Evolutionary conservation across 2,797 vertebrate genomes (phyloP).

Genomic region (Enteromius treurensis): DNA sequence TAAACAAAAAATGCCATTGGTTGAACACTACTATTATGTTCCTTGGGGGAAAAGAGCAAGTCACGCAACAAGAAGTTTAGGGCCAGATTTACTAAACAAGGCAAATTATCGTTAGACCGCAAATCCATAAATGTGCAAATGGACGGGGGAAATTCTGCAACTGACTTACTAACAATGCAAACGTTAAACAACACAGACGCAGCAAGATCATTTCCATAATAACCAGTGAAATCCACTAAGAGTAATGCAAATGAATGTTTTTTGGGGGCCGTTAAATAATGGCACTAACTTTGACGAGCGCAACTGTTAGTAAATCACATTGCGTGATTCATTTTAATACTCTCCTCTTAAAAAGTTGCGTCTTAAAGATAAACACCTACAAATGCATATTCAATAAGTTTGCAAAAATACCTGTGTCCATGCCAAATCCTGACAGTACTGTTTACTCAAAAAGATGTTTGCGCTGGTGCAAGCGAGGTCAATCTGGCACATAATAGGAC

Average conservation of each 20-base stretch:
- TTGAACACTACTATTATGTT: not conserved
- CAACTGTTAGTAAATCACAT: too few species aligned
- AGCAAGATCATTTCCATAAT: not conserved
- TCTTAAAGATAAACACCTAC: not conserved
- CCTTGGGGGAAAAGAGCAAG: not conserved
- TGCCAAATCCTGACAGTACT: not conserved
- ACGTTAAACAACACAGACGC: too few species aligned
- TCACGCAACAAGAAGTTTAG: not conserved
- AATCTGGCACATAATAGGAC: not conserved
- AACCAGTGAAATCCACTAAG: too few species aligned
- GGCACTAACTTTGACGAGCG: not conserved
- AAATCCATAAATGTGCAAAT: not conserved
- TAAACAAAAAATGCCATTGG: constrained; percentile 10
- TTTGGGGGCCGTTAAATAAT: not conserved
- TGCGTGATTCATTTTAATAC: too few species aligned
- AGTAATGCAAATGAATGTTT: too few species aligned
- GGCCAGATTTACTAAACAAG: not conserved
- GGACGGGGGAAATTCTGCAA: not conserved
- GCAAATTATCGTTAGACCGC: not conserved
- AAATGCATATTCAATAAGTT: not conserved
- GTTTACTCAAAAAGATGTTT: not conserved
- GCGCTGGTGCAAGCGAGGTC: too few species aligned
- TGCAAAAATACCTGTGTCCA: not conserved
- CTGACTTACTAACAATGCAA: not conserved
- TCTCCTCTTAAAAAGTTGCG: too few species aligned